Evolutionary conservation across 2,888 invertebrate species (phyloP), one percentile per base, ranked within the genome.

Genomic region (Alloplasta piceator): DNA sequence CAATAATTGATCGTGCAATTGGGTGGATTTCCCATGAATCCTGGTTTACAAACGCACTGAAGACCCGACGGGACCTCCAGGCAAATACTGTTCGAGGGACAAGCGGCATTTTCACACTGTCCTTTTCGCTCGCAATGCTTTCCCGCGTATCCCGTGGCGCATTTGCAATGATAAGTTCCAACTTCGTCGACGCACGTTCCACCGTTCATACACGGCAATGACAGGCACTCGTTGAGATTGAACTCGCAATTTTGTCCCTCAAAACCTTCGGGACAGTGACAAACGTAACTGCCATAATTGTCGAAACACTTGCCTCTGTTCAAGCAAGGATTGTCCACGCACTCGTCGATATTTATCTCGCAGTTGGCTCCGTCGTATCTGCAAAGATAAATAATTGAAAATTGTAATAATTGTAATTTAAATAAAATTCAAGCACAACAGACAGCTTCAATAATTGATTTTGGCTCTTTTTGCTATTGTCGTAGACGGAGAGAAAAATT

Each of bases 291-390:
- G 10, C 97, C 97, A 91, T 97, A 97, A 73, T 95, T 96, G 92
- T 97, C 96, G 92, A 95, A 97, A 92, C 97, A 97, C 58, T 94
- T 94, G 38, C 97, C 97, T 83, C 95, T 94, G 85, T 97, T 96
- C 63, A 94, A 90, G 87, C 96, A 96, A 12, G 97, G 96, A 82
- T 94, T 94, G 83, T 93, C 93, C 68, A 92, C 87, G 91, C 97
- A 98, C 92, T 98, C 97, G 92, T 98, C 95, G 86, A 97, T 95
- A 92, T 98, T 97, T 12, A 93, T 91, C 86, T 96, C 96, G 91
- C 98, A 98, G 7, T 95, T 93, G 7, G 93, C 89, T 5, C 97
- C 97, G 16, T 93, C 93, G 92, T 96, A 97, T 1, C 97, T 96
- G 93, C 4, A 79, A 6, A 36, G 1, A 55, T 61, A 61, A 72